A percentile compares a stretch with the other conserved stretches of the same genome.
These are phyloP conservation scores for Cariama cristata DNA, from an alignment of 2,113 vertebrate genomes.

Conservation along the genomic window DNA sequence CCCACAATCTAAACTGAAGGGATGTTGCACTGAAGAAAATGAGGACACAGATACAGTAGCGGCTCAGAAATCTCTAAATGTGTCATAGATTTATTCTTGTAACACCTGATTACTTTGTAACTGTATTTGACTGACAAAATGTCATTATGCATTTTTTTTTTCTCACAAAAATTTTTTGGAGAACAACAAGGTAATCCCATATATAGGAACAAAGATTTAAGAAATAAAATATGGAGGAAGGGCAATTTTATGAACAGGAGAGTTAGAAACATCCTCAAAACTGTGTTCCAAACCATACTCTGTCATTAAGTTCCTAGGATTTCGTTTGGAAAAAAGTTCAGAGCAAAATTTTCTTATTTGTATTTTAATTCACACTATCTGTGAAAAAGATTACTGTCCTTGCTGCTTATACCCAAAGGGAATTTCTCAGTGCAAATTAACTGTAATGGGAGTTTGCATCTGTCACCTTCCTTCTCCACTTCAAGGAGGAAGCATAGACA, in stretches of 20 bases:
- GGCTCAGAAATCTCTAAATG: not conserved
- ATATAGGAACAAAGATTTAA: not conserved
- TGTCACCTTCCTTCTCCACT: not conserved
- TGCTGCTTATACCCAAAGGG: not conserved
- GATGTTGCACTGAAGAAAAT: not conserved
- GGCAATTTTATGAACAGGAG: not conserved
- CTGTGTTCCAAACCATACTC: not conserved
- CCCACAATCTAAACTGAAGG: not conserved
- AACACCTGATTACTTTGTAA: not conserved
- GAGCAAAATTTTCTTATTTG: not conserved
- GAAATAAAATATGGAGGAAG: not conserved
- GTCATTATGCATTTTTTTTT: not conserved
- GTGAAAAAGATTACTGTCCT: not conserved
- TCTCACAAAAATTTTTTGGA: not conserved
- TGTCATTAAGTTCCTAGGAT: not conserved
- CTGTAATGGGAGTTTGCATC: not conserved
- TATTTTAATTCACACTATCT: not conserved
- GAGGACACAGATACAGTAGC: not conserved
- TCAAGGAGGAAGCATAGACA: not conserved
- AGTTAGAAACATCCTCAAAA: not conserved
- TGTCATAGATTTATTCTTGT: not conserved
- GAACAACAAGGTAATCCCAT: not conserved
- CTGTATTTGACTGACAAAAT: not conserved
- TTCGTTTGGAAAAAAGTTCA: not conserved
- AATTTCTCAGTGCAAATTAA: not conserved